Evolutionary conservation across 2,888 invertebrate genomes (phyloP).

Genomic region (Leptarthrus brevirostris): DNA sequence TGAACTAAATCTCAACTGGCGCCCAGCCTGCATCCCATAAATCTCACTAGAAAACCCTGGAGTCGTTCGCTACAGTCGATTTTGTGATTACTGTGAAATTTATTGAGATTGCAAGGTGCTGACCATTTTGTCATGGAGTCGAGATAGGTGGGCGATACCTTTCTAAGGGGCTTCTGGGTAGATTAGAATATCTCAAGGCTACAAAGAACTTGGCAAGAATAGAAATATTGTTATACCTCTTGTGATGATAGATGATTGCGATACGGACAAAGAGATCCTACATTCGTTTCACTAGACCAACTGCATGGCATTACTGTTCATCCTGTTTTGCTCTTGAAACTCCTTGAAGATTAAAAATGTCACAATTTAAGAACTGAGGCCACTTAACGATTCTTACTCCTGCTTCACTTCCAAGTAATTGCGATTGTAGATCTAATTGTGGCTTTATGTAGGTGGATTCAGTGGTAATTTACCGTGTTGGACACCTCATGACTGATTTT

Average conservation of each 20-base stretch:
- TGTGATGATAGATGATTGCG: constrained; percentile 19
- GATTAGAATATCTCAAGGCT: constrained; percentile 1
- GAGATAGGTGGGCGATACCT: constrained; percentile 15
- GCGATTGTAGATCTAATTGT: constrained; percentile 53
- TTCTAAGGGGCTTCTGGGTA: not conserved
- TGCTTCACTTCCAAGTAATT: constrained; percentile 46
- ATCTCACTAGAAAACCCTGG: constrained; percentile 27
- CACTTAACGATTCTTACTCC: constrained; percentile 14
- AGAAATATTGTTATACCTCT: constrained; percentile 5
- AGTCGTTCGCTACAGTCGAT: constrained; percentile 14
- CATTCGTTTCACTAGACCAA: too few species aligned
- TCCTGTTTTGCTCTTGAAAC: too few species aligned
- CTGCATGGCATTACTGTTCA: too few species aligned
- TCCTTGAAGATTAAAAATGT: not conserved
- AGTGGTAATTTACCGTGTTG: constrained; percentile 47
- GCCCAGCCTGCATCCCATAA: not conserved
- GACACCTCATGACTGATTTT: constrained; percentile 54
- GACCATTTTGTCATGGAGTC: constrained; percentile 39
- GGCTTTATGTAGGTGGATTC: constrained; percentile 51
- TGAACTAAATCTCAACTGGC: not conserved
- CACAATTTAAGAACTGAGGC: constrained; percentile 17
- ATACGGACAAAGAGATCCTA: not conserved
- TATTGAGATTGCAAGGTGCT: constrained; percentile 47
- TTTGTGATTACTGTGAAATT: constrained; percentile 45
- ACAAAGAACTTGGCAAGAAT: not conserved